Evolutionary conservation across 2,888 invertebrate genomes (phyloP), one percentile per base, ranked within the genome.

Genomic region (Synergus umbraculus): DNA sequence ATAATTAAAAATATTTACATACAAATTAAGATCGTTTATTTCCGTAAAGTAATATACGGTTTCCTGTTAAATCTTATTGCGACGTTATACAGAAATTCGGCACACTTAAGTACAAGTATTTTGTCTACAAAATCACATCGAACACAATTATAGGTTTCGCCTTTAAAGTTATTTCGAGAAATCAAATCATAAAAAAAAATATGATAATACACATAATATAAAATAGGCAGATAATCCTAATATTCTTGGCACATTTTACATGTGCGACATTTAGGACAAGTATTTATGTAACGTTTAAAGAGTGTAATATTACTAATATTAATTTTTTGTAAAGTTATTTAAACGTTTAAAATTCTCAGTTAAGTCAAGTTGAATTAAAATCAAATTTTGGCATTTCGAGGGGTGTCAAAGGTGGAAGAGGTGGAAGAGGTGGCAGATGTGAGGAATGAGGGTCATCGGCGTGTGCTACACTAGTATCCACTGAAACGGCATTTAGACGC

Each of bases 321-420:
- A 29, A 29, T 29, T 29, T 29, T 29, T 29, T 3, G 3, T 29
- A 29, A 29, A 29, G 29, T 29, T 3, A 0, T 29, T 29, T 29
- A 29, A 29, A 29, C 29, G 29, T 29, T 0, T 29, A 29, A 29
- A 4, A 18, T 63, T 63, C 13, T 29, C 63, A 18, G 13, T 46
- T 46, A 43, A 60, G 78, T 83, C 80, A 86, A 37, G 85, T 82
- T 15, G 86, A 82, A 76, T 88, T 89, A 88, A 94, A 94, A 87
- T 95, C 94, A 88, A 95, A 94, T 78, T 93, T 92, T 29, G 95
- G 95, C 93, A 95, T 93, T 90, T 95, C 95, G n/a, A 95, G 91
- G 9, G 95, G 95, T 49, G 94, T 93, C 65, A 95, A 89, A 0
- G 93, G 92, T 46, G 94, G 94, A 79, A 94, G 86, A 0, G 93